Percentiles rank a stretch among this genome's conserved stretches.
phyloP scores from a whole-genome alignment of 2,113 vertebrate species.

The Xyrauchen texanus region DNA sequence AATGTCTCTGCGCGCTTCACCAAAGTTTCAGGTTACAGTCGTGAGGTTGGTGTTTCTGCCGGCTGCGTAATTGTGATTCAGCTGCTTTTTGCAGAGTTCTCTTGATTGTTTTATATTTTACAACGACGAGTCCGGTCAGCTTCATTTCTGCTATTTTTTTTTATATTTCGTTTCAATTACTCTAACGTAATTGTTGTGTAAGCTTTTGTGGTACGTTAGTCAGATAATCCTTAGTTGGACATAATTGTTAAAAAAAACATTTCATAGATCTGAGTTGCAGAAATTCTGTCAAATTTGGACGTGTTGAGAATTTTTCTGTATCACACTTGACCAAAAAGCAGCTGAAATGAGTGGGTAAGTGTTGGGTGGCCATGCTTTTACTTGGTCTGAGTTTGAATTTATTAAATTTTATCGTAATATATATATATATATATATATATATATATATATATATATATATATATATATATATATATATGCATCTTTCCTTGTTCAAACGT shows the following conservation, averaged over 20 bases:
- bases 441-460: too few relatives aligned
- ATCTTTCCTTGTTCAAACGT: not conserved
- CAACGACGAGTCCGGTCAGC: too few relatives aligned
- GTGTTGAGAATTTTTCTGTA: too few relatives aligned
- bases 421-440: too few relatives aligned
- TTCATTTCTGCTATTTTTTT: too few relatives aligned
- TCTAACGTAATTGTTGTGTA: not conserved
- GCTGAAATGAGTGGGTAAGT: slow-evolving; percentile 52
- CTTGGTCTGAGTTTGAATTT: too few relatives aligned
- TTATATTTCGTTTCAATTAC: too few relatives aligned
- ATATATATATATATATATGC: too few relatives aligned
- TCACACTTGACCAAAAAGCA: not conserved
- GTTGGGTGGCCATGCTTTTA: not conserved
- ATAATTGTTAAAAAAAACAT: not conserved
- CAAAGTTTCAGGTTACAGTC: not conserved
- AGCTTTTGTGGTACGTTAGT: not conserved
- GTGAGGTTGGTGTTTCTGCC: not conserved
- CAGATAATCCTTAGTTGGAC: not conserved
- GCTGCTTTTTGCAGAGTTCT: not conserved
- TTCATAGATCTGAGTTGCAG: not conserved
- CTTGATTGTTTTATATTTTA: not conserved
- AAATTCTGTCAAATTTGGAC: not conserved
- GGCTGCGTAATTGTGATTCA: not conserved
- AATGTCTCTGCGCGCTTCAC: slow-evolving; percentile 23
- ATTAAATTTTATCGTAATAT: too few relatives aligned